phyloP scores from a whole-genome alignment of 2,113 vertebrate genomes.

The Platycercus adscitus region DNA sequence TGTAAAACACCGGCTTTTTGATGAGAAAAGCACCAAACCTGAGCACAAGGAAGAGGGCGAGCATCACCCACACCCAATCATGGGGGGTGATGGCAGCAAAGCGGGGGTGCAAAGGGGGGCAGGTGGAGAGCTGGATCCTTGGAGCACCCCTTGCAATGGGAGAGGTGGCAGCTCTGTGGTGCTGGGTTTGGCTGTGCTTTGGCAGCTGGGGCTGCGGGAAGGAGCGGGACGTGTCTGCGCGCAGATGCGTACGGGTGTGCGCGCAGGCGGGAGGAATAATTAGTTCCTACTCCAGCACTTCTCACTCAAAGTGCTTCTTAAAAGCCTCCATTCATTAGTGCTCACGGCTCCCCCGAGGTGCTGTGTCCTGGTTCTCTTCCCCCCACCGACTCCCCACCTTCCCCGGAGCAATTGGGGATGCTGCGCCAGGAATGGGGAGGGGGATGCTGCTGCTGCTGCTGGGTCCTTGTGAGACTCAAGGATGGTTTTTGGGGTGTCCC shows the following conservation, averaged over 20 bases:
- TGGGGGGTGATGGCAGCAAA: accelerated
- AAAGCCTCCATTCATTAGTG: slow-evolving; percentile 54
- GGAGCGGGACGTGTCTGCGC: background rate
- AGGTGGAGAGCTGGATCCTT: background rate
- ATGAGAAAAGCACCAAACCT: background rate
- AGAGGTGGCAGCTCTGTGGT: background rate
- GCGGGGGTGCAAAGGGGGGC: accelerated
- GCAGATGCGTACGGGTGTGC: background rate
- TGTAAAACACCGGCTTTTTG: background rate
- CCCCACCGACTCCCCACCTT: background rate
- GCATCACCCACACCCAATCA: background rate
- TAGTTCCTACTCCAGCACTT: slow-evolving; percentile 43
- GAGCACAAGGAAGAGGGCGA: background rate
- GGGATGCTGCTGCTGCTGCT: background rate
- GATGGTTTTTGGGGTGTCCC: background rate
- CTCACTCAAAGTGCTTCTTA: slow-evolving; percentile 48
- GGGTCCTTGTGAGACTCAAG: background rate
- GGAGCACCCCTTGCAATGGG: background rate
- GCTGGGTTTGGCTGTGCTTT: background rate
- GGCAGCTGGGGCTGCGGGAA: background rate
- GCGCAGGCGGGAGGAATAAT: slow-evolving; percentile 30
- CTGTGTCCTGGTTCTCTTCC: slow-evolving; percentile 33
- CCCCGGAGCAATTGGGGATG: background rate
- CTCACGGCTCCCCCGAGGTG: slow-evolving; percentile 36
- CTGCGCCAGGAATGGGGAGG: background rate